phyloP scores from a whole-genome alignment of 2,113 vertebrate species.

The Ophthalmolycus amberensis region DNA sequence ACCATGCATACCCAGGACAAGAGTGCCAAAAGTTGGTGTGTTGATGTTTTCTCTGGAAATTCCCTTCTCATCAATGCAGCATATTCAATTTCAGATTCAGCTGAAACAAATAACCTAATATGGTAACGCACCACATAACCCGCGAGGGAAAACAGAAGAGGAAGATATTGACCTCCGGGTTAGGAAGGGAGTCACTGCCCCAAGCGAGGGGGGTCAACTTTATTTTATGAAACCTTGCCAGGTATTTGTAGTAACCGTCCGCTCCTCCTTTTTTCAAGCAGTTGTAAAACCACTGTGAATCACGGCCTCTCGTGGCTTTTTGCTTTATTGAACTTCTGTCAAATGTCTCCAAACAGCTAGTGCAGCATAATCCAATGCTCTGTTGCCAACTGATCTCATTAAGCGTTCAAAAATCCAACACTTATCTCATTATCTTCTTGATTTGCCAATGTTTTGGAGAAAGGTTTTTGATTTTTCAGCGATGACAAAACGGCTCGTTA shows the following conservation, averaged over 20 bases:
- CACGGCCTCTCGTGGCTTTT: not conserved
- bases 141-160: slow-evolving; percentile 5
- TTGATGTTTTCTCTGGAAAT: not conserved
- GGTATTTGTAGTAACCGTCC: not conserved
- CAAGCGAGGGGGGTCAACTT: not conserved
- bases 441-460: not conserved
- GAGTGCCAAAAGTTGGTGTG: no score
- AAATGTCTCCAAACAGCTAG: not conserved
- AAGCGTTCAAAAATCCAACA: not conserved
- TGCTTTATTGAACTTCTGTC: not conserved
- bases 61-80: not conserved
- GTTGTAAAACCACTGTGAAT: not conserved
- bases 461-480: not conserved
- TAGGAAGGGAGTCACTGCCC: not conserved
- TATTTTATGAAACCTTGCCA: not conserved
- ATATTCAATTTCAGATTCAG: slow-evolving; percentile 16
- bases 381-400: not conserved
- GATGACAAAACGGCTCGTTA: not conserved
- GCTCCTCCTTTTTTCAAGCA: no score
- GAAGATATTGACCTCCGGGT: slow-evolving; percentile 2
- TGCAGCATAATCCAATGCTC: not conserved
- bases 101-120: slow-evolving; percentile 51
- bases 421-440: not conserved
- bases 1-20: not conserved
- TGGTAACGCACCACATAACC: slow-evolving; percentile 7